These are phyloP conservation scores for Oscheius myriophilus DNA, from an alignment of 2,888 invertebrate species.

Conservation along the genomic window DNA sequence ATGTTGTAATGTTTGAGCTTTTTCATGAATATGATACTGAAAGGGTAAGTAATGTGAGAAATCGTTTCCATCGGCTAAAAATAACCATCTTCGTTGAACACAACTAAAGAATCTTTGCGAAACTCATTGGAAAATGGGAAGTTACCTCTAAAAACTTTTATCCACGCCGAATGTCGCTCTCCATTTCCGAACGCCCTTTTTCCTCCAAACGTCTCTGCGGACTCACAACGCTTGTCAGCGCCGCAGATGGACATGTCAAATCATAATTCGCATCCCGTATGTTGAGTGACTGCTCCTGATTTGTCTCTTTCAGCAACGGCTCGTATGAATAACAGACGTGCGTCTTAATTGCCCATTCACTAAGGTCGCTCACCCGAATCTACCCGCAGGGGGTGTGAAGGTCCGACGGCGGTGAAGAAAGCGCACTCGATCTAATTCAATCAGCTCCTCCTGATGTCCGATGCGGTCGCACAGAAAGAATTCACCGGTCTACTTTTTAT, in stretches of 20 bases:
- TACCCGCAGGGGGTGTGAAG: conserved; percentile 5
- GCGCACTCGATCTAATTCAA: conserved; percentile 17
- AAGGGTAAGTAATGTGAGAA: no score
- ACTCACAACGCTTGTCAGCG: conserved; percentile 16
- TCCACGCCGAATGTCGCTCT: neutral
- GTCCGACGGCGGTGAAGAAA: conserved; percentile 16
- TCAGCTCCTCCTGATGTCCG: conserved; percentile 19
- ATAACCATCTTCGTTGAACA: no score
- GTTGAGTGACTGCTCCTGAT: conserved; percentile 25
- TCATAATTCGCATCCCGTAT: conserved; percentile 29
- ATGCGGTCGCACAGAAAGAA: conserved; percentile 23
- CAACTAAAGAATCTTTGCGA: no score
- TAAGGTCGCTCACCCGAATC: neutral
- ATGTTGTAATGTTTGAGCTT: no score
- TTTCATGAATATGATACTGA: no score
- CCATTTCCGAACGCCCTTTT: neutral
- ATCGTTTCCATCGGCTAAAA: no score
- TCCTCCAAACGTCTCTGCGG: neutral
- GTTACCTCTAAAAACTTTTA: no score
- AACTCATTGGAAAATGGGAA: no score
- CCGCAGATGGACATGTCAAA: conserved; percentile 24
- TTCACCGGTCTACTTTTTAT: conserved; percentile 2
- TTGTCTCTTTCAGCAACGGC: conserved; percentile 12
- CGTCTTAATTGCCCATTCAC: conserved; percentile 28
- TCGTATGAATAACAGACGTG: conserved; percentile 26